Conservation (phyloP, 2,797 vertebrate species). For the Knipowitschia caucasica region DNA sequence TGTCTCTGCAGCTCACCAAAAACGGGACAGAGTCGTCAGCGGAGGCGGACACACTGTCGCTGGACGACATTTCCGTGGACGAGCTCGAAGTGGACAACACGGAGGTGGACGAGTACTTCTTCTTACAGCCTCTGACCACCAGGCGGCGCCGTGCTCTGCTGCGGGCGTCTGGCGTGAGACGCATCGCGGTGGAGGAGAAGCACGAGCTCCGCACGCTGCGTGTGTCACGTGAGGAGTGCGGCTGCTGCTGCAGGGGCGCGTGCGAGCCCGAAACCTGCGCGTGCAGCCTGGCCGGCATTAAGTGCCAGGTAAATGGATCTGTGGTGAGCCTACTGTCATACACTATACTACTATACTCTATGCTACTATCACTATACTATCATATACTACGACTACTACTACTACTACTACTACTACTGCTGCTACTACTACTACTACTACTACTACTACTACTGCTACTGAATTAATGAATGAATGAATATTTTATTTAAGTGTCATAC, state of each 20-base stretch:
- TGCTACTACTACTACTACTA: no score
- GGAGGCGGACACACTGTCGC: constrained; percentile 85
- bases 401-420: no score
- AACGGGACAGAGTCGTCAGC: constrained; percentile 86
- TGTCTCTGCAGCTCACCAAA: constrained; percentile 87
- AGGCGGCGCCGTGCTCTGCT: constrained; percentile 86
- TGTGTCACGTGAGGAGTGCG: constrained; percentile 90
- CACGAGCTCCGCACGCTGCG: constrained; percentile 88
- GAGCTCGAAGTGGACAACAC: constrained; percentile 93
- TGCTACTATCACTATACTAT: no score
- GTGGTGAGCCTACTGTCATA: constrained; percentile 71
- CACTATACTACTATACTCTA: constrained; percentile 39
- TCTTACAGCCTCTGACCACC: constrained; percentile 90
- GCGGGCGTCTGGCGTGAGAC: constrained; percentile 87
- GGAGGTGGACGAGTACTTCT: constrained; percentile 94
- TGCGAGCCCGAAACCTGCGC: constrained; percentile 92
- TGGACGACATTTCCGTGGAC: constrained; percentile 92
- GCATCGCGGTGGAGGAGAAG: constrained; percentile 91
- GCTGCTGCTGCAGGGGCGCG: constrained; percentile 88
- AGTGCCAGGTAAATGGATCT: constrained; percentile 88
- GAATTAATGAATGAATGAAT: no score
- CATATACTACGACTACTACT: no score
- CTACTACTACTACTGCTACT: no score
- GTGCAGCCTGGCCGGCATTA: constrained; percentile 94
- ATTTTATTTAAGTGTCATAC: no score